Conservation (phyloP, 2,797 vertebrate genomes). For the Cheracebus regulus region DNA sequence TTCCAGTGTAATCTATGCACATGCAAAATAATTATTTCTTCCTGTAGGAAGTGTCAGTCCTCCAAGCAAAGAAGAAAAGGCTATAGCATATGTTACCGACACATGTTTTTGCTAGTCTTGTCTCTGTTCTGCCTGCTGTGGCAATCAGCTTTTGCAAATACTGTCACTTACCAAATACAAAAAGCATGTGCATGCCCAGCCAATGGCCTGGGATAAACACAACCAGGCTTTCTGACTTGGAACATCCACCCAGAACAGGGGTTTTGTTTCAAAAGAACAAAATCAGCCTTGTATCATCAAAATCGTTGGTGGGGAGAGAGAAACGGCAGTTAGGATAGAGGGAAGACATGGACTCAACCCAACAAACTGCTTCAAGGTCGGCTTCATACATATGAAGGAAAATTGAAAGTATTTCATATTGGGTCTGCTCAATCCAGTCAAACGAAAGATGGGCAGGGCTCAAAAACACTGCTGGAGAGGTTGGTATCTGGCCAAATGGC, state of each 20-base stretch:
- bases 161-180: conserved; percentile 80
- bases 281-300: conserved; percentile 70
- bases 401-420: conserved; percentile 55
- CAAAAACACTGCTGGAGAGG: conserved; percentile 54
- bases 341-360: conserved; percentile 42
- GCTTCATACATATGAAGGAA: conserved; percentile 51
- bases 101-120: conserved; percentile 79
- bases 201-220: conserved; percentile 76
- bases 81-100: conserved; percentile 75
- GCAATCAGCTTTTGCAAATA: conserved; percentile 80
- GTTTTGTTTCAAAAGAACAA: conserved; percentile 77
- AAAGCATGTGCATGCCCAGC: conserved; percentile 77
- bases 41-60: conserved; percentile 77
- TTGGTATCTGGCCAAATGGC: conserved; percentile 64
- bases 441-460: conserved; percentile 61
- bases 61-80: conserved; percentile 78
- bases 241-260: conserved; percentile 72
- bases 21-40: conserved; percentile 77
- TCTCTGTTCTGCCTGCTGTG: conserved; percentile 78
- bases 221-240: conserved; percentile 77
- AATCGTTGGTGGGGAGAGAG: not conserved
- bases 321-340: not conserved
- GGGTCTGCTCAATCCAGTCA: conserved; percentile 26
- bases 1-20: conserved; percentile 68
- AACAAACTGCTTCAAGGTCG: conserved; percentile 44